These are phyloP conservation scores for Brachirus orientalis DNA, from an alignment of 2,113 vertebrate genomes.

Conservation along the genomic window DNA sequence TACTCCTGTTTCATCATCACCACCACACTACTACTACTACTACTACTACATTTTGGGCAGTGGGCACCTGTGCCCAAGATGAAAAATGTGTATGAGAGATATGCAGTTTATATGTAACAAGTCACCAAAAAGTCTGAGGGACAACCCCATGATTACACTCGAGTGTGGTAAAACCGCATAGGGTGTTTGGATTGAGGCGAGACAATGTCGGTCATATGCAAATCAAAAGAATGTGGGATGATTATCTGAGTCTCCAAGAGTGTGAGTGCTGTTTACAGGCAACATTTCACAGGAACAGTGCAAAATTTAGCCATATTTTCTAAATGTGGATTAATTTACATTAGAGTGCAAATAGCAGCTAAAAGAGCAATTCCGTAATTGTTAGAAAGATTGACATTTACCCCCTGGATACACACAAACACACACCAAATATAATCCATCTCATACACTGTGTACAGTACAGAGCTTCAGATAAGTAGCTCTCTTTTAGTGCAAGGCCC, in stretches of 20 bases:
- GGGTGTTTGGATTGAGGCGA: constrained; percentile 21
- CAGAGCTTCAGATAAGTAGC: constrained; percentile 16
- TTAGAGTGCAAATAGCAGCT: background rate
- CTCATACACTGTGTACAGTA: background rate
- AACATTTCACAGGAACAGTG: too few species aligned
- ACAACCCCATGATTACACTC: background rate
- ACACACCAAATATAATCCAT: too few species aligned
- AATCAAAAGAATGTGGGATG: constrained; percentile 18
- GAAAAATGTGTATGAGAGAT: constrained; percentile 6
- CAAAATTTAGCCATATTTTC: too few species aligned
- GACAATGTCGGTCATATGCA: constrained; percentile 22
- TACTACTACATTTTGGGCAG: background rate
- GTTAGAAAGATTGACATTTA: background rate
- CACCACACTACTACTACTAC: background rate
- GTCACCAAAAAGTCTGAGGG: background rate
- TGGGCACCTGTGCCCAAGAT: background rate
- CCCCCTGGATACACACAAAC: background rate
- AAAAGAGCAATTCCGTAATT: too few species aligned
- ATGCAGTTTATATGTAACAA: constrained; percentile 1
- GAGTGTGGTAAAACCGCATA: background rate
- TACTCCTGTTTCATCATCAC: constrained; percentile 72
- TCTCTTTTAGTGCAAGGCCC: constrained; percentile 22
- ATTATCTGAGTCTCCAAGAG: constrained; percentile 14
- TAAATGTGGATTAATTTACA: too few species aligned
- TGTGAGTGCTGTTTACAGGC: background rate